These are phyloP conservation scores for Pygocentrus nattereri DNA, from an alignment of 2,797 vertebrate species.

Conservation along the genomic window DNA sequence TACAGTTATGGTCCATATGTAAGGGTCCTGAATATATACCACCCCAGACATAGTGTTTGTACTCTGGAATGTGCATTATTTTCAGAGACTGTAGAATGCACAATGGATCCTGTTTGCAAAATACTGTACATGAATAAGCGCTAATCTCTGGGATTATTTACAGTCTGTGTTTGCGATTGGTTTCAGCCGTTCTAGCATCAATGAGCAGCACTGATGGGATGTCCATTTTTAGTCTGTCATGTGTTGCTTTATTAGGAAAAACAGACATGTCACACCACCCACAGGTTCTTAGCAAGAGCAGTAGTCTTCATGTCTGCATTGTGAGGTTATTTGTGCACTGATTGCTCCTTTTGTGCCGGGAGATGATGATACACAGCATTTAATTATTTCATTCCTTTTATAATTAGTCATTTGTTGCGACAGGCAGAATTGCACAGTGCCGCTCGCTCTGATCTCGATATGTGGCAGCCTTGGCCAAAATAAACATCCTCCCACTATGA, in stretches of 20 bases:
- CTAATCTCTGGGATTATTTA: constrained; percentile 26
- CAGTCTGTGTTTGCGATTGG: background rate
- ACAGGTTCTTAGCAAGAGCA: constrained; percentile 3
- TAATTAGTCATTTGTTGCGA: constrained; percentile 56
- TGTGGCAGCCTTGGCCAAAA: constrained; percentile 53
- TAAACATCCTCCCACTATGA: constrained; percentile 58
- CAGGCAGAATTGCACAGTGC: constrained; percentile 40
- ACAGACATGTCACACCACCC: constrained; percentile 27
- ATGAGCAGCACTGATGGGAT: background rate
- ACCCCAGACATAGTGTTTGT: no score
- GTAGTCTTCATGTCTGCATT: background rate
- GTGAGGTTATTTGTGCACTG: constrained; percentile 31
- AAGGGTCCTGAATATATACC: no score
- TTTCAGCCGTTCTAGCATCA: constrained; percentile 14
- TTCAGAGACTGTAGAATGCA: no score
- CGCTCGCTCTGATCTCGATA: constrained; percentile 46
- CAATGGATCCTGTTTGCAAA: background rate
- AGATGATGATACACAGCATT: constrained; percentile 42
- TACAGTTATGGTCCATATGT: no score
- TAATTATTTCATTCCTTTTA: constrained; percentile 54
- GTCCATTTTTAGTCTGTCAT: constrained; percentile 25
- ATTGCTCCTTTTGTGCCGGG: constrained; percentile 40
- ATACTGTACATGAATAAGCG: constrained; percentile 1
- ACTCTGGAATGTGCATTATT: no score
- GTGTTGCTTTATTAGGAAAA: constrained; percentile 28